Percentiles rank a stretch among this genome's conserved stretches.
phyloP scores from a whole-genome alignment of 2,113 vertebrate genomes.

The Siniperca knerii region DNA sequence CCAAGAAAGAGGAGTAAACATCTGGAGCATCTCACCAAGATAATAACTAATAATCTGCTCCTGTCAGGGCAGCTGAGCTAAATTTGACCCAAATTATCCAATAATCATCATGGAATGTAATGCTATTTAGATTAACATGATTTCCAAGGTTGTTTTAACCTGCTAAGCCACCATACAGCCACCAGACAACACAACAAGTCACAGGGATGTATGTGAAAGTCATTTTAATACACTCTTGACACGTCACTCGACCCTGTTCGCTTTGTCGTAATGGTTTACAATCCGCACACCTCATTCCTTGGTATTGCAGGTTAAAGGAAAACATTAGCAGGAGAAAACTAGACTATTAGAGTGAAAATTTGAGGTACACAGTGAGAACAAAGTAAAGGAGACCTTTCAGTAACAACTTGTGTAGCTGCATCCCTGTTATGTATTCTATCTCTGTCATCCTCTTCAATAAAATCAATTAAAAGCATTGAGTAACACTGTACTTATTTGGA shows the following conservation, averaged over 20 bases:
- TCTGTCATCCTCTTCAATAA: constrained; percentile 4
- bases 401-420: not conserved
- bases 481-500: not conserved
- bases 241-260: not conserved
- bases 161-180: too few relatives aligned
- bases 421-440: not conserved
- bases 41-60: not conserved
- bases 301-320: not conserved
- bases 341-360: not conserved
- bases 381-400: not conserved
- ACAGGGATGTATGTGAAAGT: too few relatives aligned
- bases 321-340: not conserved
- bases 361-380: not conserved
- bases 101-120: too few relatives aligned
- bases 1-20: constrained; percentile 9
- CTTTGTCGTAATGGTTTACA: not conserved
- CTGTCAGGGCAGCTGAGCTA: not conserved
- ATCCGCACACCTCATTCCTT: not conserved
- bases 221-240: too few relatives aligned
- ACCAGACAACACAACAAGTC: too few relatives aligned
- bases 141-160: too few relatives aligned
- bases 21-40: not conserved
- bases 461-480: not conserved
- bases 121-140: too few relatives aligned
- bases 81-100: too few relatives aligned